Evolutionary conservation across 2,888 invertebrate species (phyloP), one percentile per base, ranked within the genome.

Genomic region (Magallana nippona): DNA sequence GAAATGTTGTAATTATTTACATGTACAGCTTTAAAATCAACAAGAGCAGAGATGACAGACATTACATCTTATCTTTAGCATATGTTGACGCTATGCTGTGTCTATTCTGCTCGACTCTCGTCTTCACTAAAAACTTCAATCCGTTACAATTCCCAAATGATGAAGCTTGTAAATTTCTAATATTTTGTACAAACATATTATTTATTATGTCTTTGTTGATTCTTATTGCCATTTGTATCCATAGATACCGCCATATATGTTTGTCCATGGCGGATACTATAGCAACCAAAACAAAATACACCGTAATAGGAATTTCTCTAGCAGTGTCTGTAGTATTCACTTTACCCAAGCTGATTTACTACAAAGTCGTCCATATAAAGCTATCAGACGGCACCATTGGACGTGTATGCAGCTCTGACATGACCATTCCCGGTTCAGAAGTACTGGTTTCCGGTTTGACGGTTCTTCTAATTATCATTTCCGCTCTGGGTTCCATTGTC

Each of bases 161-260:
- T 15, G 27, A n/a, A n/a, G 5, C 60, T n/a, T 81, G 81, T 62
- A 81, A 81, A 60, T 32, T 81, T 22, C 62, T 81, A n/a, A 13
- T 62, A 17, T 81, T 44, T 15, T 27, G 27, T 19, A 44, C 81
- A n/a, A 81, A 62, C 62, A 44, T 17, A 44, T 62, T 81, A 10
- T 81, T 58, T n/a, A 55, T 56, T n/a, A 17, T 62, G 27, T 60
- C 62, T 10, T 55, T 81, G 11, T 81, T 81, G 22, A 44, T 81
- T 15, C 19, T 81, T 44, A n/a, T 81, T 60, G 62, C 62, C 1
- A 81, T 81, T 32, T 81, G 62, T 27, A 27, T 81, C 15, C 62
- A 81, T 17, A 57, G 81, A 44, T 81, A 81, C 44, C 62, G 60
- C 17, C 57, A 81, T 27, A 81, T 81, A n/a, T 81, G 81, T 60